Evolutionary conservation across 2,113 vertebrate genomes (phyloP), one percentile per base, ranked within the genome.

Genomic region (Myiopsitta monachus): DNA sequence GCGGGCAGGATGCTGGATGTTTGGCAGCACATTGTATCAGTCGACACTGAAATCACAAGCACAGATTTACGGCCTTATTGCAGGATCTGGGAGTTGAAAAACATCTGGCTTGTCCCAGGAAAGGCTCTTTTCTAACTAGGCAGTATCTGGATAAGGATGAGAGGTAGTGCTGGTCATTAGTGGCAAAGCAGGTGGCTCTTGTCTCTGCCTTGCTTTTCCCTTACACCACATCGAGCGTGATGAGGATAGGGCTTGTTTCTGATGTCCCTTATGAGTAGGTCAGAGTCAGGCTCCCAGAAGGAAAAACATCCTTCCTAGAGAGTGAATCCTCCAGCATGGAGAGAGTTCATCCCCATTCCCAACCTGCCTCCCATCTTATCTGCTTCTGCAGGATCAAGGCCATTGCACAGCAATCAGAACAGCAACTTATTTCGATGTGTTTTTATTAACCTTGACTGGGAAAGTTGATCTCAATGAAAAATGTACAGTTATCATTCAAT

Each of bases 21-120:
- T 36, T 19, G 41, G 7, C 26, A 38, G 77, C 69, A 11, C 44
- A 0, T 1, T 0, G 0, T 39, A 22, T 12, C 49, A 3, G 22
- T 14, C 64, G 14, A 14, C 19, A 1, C 66, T 6, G 39, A 5
- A 28, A 39, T 10, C 88, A 62, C 52, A 38, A 31, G 75, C 75
- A 52, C 46, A 28, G 76, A 5, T 70, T 64, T 18, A 8, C 14
- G 68, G 87, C 77, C 87, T 88, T 43, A 4, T 1, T 36, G 83
- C 5, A 10, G 76, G 72, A 49, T 39, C 72, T 51, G 68, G 44
- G 63, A 86, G 83, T 3, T 74, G 84, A n/a, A 2, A 57, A 83
- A 24, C 31, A 7, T 11, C 64, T 12, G 68, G 28, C 49, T 93
- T 6, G 1, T 24, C 31, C 73, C 64, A 46, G 59, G 43, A 77